Evolutionary conservation across 1,140 invertebrate genomes (phyloP).

Genomic region (Papilio machaon): DNA sequence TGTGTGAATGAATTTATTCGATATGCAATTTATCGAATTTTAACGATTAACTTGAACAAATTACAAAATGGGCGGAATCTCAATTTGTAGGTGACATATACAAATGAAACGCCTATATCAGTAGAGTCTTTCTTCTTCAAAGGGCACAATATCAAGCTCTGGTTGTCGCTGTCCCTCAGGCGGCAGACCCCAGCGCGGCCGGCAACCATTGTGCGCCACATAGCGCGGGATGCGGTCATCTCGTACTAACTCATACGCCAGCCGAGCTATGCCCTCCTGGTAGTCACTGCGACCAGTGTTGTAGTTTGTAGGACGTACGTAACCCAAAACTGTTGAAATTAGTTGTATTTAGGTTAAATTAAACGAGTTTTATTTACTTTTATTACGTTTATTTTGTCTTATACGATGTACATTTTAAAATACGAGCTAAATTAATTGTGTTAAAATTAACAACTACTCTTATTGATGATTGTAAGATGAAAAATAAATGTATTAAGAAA

Average conservation of each 20-base stretch:
- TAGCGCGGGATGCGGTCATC: slow-evolving; percentile 66
- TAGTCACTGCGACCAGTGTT: slow-evolving; percentile 69
- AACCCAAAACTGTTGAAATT: slow-evolving; percentile 62
- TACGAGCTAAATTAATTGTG: neutral
- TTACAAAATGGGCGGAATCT: no score
- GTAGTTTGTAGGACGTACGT: slow-evolving; percentile 60
- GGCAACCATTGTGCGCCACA: slow-evolving; percentile 64
- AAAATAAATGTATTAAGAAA: neutral
- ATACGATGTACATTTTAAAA: neutral
- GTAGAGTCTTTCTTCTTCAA: slow-evolving; percentile 67
- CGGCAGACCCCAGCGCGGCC: slow-evolving; percentile 68
- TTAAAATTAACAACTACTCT: neutral
- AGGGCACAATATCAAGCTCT: slow-evolving; percentile 66
- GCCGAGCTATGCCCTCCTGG: slow-evolving; percentile 64
- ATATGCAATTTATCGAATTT: no score
- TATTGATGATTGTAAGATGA: neutral
- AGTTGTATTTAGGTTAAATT: neutral
- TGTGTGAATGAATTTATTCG: no score
- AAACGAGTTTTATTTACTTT: neutral
- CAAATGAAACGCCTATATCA: slow-evolving; percentile 31
- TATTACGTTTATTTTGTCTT: neutral
- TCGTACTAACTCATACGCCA: slow-evolving; percentile 72
- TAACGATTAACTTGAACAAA: no score
- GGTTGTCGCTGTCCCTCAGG: slow-evolving; percentile 69
- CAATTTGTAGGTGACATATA: no score